These are phyloP conservation scores for Lacanobia oleracea DNA, from an alignment of 2,888 invertebrate genomes.

Conservation along the genomic window DNA sequence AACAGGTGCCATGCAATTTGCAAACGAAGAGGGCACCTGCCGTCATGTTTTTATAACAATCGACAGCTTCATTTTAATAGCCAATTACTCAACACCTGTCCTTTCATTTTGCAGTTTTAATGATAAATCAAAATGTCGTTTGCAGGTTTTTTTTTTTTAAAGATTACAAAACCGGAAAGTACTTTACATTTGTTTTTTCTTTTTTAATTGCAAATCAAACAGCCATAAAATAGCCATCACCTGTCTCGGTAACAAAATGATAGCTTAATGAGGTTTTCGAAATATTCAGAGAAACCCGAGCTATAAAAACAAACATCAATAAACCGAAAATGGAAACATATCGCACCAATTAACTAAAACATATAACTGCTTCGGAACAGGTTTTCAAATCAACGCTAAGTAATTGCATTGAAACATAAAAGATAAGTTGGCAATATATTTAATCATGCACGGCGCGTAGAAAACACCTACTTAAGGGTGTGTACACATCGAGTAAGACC, in stretches of 20 bases:
- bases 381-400: constrained; percentile 59
- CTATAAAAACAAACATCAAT: constrained; percentile 36
- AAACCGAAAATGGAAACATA: constrained; percentile 36
- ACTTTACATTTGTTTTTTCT: neutral
- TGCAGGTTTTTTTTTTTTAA: neutral
- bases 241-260: constrained; percentile 5
- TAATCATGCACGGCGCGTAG: constrained; percentile 60
- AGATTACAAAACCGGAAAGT: constrained; percentile 1
- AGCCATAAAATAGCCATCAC: constrained; percentile 23
- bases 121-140: no score
- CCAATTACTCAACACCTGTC: constrained; percentile 13
- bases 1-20: constrained; percentile 27
- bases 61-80: constrained; percentile 23
- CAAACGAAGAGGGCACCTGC: constrained; percentile 12
- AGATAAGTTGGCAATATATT: constrained; percentile 64
- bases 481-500: constrained; percentile 20
- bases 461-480: constrained; percentile 51
- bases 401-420: constrained; percentile 61
- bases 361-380: constrained; percentile 46
- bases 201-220: constrained; percentile 27
- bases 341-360: constrained; percentile 54
- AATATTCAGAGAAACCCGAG: constrained; percentile 14
- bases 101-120: neutral
- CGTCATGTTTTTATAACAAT: constrained; percentile 6
- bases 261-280: constrained; percentile 29